Evolutionary conservation across 2,888 invertebrate genomes (phyloP).

Genomic region (Pristionchus japonicus): DNA sequence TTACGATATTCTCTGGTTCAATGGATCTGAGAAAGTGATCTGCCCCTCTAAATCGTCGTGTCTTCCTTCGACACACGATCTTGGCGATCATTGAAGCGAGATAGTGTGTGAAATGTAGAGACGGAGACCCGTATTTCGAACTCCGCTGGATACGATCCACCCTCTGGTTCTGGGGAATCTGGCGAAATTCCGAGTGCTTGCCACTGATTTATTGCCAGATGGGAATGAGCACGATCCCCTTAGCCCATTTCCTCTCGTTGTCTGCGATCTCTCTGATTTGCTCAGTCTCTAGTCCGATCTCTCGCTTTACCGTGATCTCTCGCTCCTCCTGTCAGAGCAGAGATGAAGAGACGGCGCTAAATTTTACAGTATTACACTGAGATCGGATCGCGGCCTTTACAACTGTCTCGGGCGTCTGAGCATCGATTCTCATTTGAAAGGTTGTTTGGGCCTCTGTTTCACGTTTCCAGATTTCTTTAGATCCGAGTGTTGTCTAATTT

Average conservation of each 20-base stretch:
- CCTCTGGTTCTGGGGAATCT: neutral
- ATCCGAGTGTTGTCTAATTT: neutral
- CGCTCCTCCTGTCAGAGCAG: neutral
- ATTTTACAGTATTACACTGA: slow-evolving; percentile 30
- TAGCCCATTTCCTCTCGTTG: neutral
- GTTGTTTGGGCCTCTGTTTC: neutral
- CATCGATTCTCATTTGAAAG: neutral
- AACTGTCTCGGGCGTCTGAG: neutral
- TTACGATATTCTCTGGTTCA: too few species aligned
- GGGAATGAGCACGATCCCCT: neutral
- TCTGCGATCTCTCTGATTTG: neutral
- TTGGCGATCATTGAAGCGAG: too few species aligned
- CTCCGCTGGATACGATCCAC: neutral
- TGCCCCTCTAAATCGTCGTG: too few species aligned
- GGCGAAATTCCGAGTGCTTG: neutral
- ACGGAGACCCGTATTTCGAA: too few species aligned
- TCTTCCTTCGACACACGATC: too few species aligned
- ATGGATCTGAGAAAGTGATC: too few species aligned
- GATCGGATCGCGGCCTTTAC: slow-evolving; percentile 1
- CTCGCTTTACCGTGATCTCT: neutral
- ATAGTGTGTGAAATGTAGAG: too few species aligned
- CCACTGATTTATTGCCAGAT: slow-evolving; percentile 9
- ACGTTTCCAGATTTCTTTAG: neutral
- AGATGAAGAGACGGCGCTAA: neutral
- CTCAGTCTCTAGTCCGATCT: neutral